Evolutionary conservation across 2,888 invertebrate species (phyloP).

Genomic region (Rugalucina vietnamica): DNA sequence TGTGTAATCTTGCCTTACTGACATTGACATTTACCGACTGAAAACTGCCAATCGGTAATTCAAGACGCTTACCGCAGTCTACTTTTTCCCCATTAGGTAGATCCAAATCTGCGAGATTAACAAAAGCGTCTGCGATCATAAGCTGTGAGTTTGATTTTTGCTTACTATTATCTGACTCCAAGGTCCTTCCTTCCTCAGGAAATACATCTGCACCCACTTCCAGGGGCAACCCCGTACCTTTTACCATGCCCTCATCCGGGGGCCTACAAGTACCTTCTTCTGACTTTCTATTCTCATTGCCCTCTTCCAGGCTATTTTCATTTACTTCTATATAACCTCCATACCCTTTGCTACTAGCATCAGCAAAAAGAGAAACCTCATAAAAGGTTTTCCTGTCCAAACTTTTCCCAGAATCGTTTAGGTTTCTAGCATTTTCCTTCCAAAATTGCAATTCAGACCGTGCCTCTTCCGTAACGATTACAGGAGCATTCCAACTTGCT

Average conservation of each 20-base stretch:
- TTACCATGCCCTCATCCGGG: too few species aligned
- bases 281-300: background rate
- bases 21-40: too few species aligned
- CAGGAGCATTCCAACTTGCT: conserved; percentile 39
- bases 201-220: background rate
- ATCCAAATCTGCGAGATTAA: too few species aligned
- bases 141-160: too few species aligned
- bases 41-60: too few species aligned
- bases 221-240: background rate
- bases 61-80: too few species aligned
- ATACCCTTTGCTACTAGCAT: conserved; percentile 28
- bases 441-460: conserved; percentile 15
- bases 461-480: conserved; percentile 10
- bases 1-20: too few species aligned
- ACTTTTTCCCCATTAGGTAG: too few species aligned
- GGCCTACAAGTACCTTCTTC: background rate
- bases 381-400: background rate
- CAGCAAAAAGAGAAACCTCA: background rate
- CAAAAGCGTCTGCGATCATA: too few species aligned
- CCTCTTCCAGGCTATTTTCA: background rate
- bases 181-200: too few species aligned
- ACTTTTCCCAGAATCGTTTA: background rate
- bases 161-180: too few species aligned
- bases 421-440: conserved; percentile 4
- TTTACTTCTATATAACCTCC: conserved; percentile 19